Evolutionary conservation across 2,888 invertebrate genomes (phyloP), one percentile per base, ranked within the genome.

Genomic region (Andrena marginata): DNA sequence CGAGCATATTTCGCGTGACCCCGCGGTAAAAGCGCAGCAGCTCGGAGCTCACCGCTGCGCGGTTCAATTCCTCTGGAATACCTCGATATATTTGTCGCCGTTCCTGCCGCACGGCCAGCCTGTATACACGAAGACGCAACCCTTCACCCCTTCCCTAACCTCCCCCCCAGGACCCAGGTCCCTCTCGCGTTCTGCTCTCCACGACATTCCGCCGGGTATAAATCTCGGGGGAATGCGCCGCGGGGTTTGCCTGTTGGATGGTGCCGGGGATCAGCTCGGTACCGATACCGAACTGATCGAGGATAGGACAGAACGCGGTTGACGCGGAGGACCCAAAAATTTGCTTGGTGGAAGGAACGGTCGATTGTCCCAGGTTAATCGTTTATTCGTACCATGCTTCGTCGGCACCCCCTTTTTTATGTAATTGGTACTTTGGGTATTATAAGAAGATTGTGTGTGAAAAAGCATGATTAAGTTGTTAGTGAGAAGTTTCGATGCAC

Each of bases 1-100:
- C 92, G 91, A 93, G 92, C 93, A 93, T 93, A 93, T 93, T 92
- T 92, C 89, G 92, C 88, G 90, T 93, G 91, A 92, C 92, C 92
- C 91, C 92, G 87, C 87, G 85, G 80, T 84, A 89, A 86, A 86
- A 85, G 85, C 86, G 85, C 72, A 84, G 80, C 80, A 67, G 74
- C 77, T 74, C 62, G 76, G 71, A 42, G 79, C 59, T 54, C 35
- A 73, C 77, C 63, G 88, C 85, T 87, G 88, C 90, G 92, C 90
- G 85, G 92, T 90, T 93, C 92, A 92, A 92, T 92, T 92, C 92
- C 92, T 91, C 86, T 80, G 87, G 89, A 92, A 92, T 92, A 92
- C 92, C 92, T 92, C 92, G 92, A 93, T 93, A 93, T 92, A 93
- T 93, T 93, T 92, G 93, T 93, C 92, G 90, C 90, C 88, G 88